Evolutionary conservation across 2,888 invertebrate species (phyloP), one percentile per base, ranked within the genome.

Genomic region (Rhorus exstirpatorius): DNA sequence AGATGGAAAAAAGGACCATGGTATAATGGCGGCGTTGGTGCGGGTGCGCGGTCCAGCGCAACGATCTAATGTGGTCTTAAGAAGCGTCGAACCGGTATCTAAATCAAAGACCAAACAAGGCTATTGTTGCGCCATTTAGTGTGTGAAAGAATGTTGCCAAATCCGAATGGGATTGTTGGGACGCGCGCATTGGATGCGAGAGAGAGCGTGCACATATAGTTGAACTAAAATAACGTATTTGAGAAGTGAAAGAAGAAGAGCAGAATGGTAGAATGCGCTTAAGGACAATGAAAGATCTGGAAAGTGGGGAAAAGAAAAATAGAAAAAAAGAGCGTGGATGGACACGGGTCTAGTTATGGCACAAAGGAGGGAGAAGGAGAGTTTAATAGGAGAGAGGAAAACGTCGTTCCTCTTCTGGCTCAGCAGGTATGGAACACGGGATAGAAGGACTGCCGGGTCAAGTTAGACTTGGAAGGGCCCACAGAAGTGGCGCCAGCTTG

Each of bases 121-220:
- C 91, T 88, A 92, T 92, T 91, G 91, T 92, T 91, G 90, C 87
- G 87, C 90, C 90, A 90, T 91, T 91, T 91, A 91, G 91, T 89
- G 90, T 91, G 91, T 91, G 91, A 91, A 91, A 90, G 91, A 91
- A 92, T 91, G 89, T 91, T 90, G 89, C 88, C 89, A 90, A 90
- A 91, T 90, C 88, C 86, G 87, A 84, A 79, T 76, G 70, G 82
- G 68, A 83, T 84, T 79, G 82, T 78, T 58, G 49, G 44, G 53
- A n/a, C n/a, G 55, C n/a, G 24, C 70, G 51, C 60, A 51, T 61
- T 74, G 65, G 58, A 55, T 65, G 44, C 24, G 77, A 44, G 38
- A 21, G 60, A 38, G 31, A 38, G 65, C 44, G 46, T 51, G 51
- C 49, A 70, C 81, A 60, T 60, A 74, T 60, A 74, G 79, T 74